Conservation (phyloP, 92 coral and sea anemone genomes). For the Ricordea florida region DNA sequence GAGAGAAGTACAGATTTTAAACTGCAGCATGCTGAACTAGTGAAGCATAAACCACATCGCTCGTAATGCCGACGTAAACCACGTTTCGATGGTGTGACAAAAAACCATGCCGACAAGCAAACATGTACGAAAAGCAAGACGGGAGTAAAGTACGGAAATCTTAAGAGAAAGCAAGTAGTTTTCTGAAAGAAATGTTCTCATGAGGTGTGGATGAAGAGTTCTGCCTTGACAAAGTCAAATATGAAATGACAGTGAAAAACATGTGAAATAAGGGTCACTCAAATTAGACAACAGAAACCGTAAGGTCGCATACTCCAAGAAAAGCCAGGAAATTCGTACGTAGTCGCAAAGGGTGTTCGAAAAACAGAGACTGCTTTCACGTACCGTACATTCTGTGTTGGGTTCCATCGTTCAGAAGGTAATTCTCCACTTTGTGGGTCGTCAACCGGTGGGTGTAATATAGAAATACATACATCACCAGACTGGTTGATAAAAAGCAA, state of each 20-base stretch:
- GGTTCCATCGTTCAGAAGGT: conserved; percentile 99
- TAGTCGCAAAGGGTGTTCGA: not conserved
- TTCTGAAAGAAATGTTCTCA: too few relatives aligned
- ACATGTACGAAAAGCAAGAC: not conserved
- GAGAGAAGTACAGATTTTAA: too few relatives aligned
- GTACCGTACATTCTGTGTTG: conserved; percentile 98
- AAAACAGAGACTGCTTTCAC: not conserved
- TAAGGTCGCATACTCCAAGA: too few relatives aligned
- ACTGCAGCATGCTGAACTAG: too few relatives aligned
- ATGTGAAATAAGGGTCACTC: too few relatives aligned
- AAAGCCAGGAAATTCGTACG: too few relatives aligned
- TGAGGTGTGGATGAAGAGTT: too few relatives aligned
- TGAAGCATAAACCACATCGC: not conserved
- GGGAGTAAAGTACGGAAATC: too few relatives aligned
- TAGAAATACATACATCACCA: conserved; percentile 98
- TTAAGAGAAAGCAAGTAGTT: too few relatives aligned
- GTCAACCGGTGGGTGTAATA: conserved; percentile 96
- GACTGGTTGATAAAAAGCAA: conserved; percentile 55
- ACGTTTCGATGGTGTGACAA: conserved; percentile 35
- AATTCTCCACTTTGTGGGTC: conserved; percentile 99
- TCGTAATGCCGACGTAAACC: not conserved
- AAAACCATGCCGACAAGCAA: conserved; percentile 34
- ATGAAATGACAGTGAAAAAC: too few relatives aligned
- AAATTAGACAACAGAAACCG: too few relatives aligned
- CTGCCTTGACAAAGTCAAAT: too few relatives aligned